Evolutionary conservation across 2,797 vertebrate species (phyloP), one percentile per base, ranked within the genome.

Genomic region (Mormyrus proboscirostris): DNA sequence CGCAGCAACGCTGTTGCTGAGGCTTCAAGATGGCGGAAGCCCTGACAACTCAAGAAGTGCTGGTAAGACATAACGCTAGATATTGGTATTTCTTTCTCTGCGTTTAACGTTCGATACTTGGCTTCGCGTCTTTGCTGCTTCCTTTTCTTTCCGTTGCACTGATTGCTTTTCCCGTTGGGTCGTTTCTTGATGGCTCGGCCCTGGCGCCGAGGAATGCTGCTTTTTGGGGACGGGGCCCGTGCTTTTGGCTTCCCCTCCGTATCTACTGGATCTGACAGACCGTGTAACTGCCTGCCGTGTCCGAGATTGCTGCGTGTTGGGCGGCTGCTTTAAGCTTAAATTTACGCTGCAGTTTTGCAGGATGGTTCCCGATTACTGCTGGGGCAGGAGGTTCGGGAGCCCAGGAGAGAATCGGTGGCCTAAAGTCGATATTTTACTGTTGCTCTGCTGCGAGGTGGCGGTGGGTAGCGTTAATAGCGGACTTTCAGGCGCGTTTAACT

Each of bases 1-100:
- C 94, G 94, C 91, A 95, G 92, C 93, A 53, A 87, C 85, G 95
- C 95, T 94, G 96, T 95, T 95, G 95, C 94, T 92, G 94, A 95
- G 96, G 95, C 95, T 96, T 96, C 95, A 97, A 97, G 95, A 97
- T 97, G 96, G 96, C 96, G 96, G 96, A 96, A 96, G 96, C 96
- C 95, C 94, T 97, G 95, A 96, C 96, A 95, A 94, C 94, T 94
- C 95, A 96, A 94, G 96, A 97, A 95, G 95, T 96, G 94, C 95
- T 96, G 95, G 96, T 97, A 95, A 96, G 96, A 88, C 86, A 91
- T 85, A 49, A 85, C 49, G 82, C n/a, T 86, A 93, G 89, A 93
- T 92, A 84, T 90, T 87, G 33, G 50, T 87, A 88, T 91, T 55
- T 7, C 29, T 25, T 6, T 86, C 8, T 0, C 47, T 33, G n/a